Evolutionary conservation across 2,797 vertebrate species (phyloP), one percentile per base, ranked within the genome.

Genomic region (Rhinoraja longicauda): DNA sequence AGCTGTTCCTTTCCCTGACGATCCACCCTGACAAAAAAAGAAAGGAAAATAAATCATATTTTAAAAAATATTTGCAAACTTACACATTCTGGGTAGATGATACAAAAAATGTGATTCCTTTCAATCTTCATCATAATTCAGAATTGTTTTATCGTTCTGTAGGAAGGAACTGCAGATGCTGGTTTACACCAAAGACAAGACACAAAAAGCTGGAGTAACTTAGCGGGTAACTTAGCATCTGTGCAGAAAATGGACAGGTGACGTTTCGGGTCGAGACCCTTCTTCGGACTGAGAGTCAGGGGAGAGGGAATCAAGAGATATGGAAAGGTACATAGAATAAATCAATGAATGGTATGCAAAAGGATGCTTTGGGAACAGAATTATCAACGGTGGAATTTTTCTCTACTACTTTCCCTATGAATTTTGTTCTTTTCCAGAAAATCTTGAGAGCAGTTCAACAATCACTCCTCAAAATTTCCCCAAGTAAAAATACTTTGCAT

Each of bases 1-100:
- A 72, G 90, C 90, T 73, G 90, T 91, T 13, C 90, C 90, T 91
- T 91, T 91, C 2, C 90, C 90, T 26, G 39, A 45, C 2, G 90
- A 91, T 10, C 90, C 90, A 29, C 67, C 90, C 90, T 91, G 67
- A 12, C 32, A 36, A 72, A 1, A 26, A 73, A 13, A 10, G 39
- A 72, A 4, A 45, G 45, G 13, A 15, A 45, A 72, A 26, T 26
- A 91, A 13, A 72, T 39, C 0, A 0, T 10, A 13, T 0, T 36
- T 67, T 67, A 90, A 64, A 2, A 90, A 13, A 7, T 17, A 67
- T 8, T 21, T 13, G 62, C 4, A 15, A 36, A 67, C n/a, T 67
- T 17, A 15, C 12, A 8, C 86, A 67, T 21, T 64, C 7, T 13
- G 8, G 13, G 32, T 59, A 21, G 32, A 5, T 59, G 29, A 53